Percentiles rank a stretch among this genome's conserved stretches.
These are phyloP conservation scores for Strongylocentrotus purpuratus DNA, from an alignment of 35 echinoderm and acorn worm species.

Conservation along the genomic window DNA sequence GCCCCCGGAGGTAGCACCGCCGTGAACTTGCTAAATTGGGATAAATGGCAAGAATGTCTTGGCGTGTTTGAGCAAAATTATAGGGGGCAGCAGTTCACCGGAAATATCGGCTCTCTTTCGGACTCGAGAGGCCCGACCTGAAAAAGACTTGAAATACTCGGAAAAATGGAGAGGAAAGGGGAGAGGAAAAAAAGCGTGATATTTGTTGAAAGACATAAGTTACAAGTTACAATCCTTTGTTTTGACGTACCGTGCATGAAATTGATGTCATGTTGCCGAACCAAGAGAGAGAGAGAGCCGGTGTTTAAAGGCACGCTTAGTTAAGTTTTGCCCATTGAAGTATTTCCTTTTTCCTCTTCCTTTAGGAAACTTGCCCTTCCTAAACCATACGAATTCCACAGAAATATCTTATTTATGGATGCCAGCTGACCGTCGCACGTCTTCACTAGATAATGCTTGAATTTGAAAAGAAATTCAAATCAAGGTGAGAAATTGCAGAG, in stretches of 20 bases:
- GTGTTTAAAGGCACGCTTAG: constrained; percentile 15
- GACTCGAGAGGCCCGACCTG: neutral
- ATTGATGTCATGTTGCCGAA: constrained; percentile 1
- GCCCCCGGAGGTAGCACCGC: constrained; percentile 15
- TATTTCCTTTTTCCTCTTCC: neutral
- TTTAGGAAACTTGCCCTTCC: constrained; percentile 4
- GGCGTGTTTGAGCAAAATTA: constrained; percentile 21
- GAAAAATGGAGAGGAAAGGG: neutral
- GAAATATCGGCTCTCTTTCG: constrained; percentile 15
- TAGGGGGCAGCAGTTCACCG: constrained; percentile 36
- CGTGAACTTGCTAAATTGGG: constrained; percentile 40
- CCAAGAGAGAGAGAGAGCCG: neutral
- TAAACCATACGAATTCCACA: neutral
- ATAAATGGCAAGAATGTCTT: neutral
- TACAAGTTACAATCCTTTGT: constrained; percentile 4
- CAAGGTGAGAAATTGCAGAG: no score
- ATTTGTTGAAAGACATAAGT: constrained; percentile 5
- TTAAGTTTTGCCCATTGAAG: constrained; percentile 12
- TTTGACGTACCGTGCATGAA: neutral
- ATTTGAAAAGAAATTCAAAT: no score
- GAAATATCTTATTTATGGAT: neutral
- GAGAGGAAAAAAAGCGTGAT: neutral
- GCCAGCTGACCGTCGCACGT: neutral
- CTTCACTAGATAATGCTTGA: neutral
- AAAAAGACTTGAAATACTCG: neutral